Percentiles rank a stretch among this genome's conserved stretches.
These are phyloP conservation scores for Dichetophora obliterata DNA, from an alignment of 2,888 invertebrate genomes.

Conservation along the genomic window DNA sequence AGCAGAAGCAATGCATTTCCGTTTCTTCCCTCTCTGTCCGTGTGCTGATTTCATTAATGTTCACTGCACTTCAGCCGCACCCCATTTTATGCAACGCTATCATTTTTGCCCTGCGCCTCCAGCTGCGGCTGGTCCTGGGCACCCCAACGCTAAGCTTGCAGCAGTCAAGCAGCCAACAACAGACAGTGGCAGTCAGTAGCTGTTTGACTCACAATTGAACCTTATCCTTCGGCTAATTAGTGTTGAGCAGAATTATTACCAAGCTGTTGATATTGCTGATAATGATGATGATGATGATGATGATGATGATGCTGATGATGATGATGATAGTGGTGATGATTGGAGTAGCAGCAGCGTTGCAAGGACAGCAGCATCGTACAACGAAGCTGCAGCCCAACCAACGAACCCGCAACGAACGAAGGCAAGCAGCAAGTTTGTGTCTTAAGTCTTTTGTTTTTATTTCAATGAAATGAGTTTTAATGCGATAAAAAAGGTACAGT, in stretches of 20 bases:
- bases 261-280: constrained; percentile 36
- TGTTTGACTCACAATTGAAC: constrained; percentile 24
- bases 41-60: too few relatives aligned
- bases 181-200: constrained; percentile 14
- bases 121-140: too few relatives aligned
- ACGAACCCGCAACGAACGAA: background rate
- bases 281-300: constrained; percentile 44
- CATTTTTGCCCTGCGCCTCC: too few relatives aligned
- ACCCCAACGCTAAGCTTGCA: background rate
- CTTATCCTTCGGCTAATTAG: constrained; percentile 48
- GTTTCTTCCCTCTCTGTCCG: background rate
- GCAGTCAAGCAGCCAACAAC: background rate
- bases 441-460: constrained; percentile 46
- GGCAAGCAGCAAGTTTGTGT: constrained; percentile 33
- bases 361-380: background rate
- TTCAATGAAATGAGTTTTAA: constrained; percentile 35
- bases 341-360: background rate
- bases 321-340: background rate
- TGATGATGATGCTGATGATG: constrained; percentile 33
- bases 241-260: constrained; percentile 43
- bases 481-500: constrained; percentile 37
- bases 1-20: background rate
- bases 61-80: too few relatives aligned
- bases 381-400: background rate
- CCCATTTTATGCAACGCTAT: too few relatives aligned